phyloP scores from a whole-genome alignment of 2,888 invertebrate species.

The Eustalomyia histrio region DNA sequence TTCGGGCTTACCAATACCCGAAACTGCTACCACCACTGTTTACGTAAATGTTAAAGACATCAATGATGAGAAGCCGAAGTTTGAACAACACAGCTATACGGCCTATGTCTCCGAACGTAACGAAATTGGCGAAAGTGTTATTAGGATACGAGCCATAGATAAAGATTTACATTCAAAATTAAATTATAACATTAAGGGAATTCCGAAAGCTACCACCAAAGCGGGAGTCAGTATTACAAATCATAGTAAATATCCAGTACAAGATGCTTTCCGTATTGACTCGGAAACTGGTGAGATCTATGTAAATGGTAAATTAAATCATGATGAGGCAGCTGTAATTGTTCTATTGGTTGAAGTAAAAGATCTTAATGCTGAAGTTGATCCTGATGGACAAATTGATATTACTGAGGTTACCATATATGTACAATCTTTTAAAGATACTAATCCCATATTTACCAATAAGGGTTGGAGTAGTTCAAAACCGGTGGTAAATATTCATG shows the following conservation, averaged over 20 bases:
- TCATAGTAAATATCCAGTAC: slow-evolving; percentile 83
- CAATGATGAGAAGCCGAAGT: slow-evolving; percentile 90
- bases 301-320: slow-evolving; percentile 85
- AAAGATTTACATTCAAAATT: slow-evolving; percentile 86
- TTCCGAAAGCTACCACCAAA: slow-evolving; percentile 86
- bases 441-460: slow-evolving; percentile 87
- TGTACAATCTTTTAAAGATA: slow-evolving; percentile 88
- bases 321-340: slow-evolving; percentile 87
- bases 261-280: slow-evolving; percentile 85
- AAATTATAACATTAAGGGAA: slow-evolving; percentile 85
- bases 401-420: slow-evolving; percentile 87
- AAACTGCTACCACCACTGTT: slow-evolving; percentile 88
- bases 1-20: slow-evolving; percentile 86
- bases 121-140: slow-evolving; percentile 82
- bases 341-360: slow-evolving; percentile 86
- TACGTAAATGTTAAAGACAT: slow-evolving; percentile 87
- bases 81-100: slow-evolving; percentile 83
- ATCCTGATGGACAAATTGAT: slow-evolving; percentile 84
- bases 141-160: slow-evolving; percentile 85
- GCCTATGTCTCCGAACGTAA: slow-evolving; percentile 87
- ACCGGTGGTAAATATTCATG: slow-evolving; percentile 84
- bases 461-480: slow-evolving; percentile 86
- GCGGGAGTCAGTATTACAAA: slow-evolving; percentile 85
- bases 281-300: slow-evolving; percentile 84
- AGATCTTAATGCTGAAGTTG: slow-evolving; percentile 85